Evolutionary conservation across 1,140 invertebrate genomes (phyloP).

Genomic region (Agrypnia vestita): DNA sequence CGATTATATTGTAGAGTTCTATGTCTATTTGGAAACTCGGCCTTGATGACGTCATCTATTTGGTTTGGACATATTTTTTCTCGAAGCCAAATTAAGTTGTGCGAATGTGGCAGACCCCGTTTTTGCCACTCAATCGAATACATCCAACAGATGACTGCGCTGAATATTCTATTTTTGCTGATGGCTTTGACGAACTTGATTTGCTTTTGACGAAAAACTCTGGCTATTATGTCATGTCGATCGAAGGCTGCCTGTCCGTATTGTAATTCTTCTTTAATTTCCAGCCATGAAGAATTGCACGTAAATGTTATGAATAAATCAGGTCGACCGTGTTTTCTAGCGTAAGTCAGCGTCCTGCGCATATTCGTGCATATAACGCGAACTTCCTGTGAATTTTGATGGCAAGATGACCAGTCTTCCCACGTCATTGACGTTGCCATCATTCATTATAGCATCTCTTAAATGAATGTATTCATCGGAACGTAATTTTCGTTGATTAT

Average conservation of each 20-base stretch:
- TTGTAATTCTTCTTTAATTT: constrained; percentile 63
- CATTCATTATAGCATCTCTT: constrained; percentile 61
- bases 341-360: constrained; percentile 65
- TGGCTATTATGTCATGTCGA: constrained; percentile 62
- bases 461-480: constrained; percentile 65
- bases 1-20: constrained; percentile 65
- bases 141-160: constrained; percentile 64
- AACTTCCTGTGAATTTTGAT: constrained; percentile 65
- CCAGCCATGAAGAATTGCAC: constrained; percentile 71
- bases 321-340: constrained; percentile 65
- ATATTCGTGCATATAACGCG: constrained; percentile 68
- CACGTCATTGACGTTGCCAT: constrained; percentile 61
- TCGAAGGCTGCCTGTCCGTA: constrained; percentile 60
- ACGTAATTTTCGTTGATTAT: constrained; percentile 65
- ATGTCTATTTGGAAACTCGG: constrained; percentile 63
- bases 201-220: constrained; percentile 71
- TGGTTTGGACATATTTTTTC: constrained; percentile 14
- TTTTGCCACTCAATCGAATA: constrained; percentile 72
- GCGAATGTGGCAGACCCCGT: constrained; percentile 67
- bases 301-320: constrained; percentile 70
- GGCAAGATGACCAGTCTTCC: constrained; percentile 63
- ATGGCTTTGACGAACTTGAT: constrained; percentile 67
- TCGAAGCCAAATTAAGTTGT: constrained; percentile 71
- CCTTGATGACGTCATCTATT: constrained; percentile 20
- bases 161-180: constrained; percentile 63